Evolutionary conservation across 2,888 invertebrate genomes (phyloP).

Genomic region (Teleogryllus oceanicus): DNA sequence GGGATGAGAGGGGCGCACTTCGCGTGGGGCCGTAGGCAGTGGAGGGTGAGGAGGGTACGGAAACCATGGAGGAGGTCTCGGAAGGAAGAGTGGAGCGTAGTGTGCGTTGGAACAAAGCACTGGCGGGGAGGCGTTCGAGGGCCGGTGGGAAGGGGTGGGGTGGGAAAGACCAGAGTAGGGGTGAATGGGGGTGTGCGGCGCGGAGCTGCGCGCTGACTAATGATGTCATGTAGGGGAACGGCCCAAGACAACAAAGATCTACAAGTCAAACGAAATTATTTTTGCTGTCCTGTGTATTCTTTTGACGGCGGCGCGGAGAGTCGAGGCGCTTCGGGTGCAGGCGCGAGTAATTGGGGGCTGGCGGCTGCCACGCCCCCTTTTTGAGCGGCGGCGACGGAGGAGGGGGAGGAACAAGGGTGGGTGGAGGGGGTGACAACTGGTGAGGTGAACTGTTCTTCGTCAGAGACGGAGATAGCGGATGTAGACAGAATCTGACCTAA

Average conservation of each 20-base stretch:
- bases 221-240: slow-evolving; percentile 7
- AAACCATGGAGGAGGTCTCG: not conserved
- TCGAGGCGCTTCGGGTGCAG: not conserved
- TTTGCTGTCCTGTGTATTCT: slow-evolving; percentile 18
- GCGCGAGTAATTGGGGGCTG: not conserved
- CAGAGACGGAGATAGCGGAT: too few species aligned
- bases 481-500: too few species aligned
- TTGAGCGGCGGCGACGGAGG: too few species aligned
- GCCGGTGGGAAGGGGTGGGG: not conserved
- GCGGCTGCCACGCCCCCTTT: not conserved
- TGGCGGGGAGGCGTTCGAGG: not conserved
- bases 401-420: too few species aligned
- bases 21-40: not conserved
- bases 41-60: not conserved
- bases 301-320: not conserved
- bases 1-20: too few species aligned
- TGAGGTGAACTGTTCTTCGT: not conserved
- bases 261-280: slow-evolving; percentile 18
- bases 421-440: not conserved
- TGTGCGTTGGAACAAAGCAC: not conserved
- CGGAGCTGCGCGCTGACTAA: not conserved
- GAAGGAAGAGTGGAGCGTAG: not conserved
- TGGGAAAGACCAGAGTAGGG: not conserved
- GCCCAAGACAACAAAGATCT: not conserved
- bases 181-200: not conserved